Evolutionary conservation across 2,888 invertebrate genomes (phyloP), one percentile per base, ranked within the genome.

Genomic region (Arge pagana): DNA sequence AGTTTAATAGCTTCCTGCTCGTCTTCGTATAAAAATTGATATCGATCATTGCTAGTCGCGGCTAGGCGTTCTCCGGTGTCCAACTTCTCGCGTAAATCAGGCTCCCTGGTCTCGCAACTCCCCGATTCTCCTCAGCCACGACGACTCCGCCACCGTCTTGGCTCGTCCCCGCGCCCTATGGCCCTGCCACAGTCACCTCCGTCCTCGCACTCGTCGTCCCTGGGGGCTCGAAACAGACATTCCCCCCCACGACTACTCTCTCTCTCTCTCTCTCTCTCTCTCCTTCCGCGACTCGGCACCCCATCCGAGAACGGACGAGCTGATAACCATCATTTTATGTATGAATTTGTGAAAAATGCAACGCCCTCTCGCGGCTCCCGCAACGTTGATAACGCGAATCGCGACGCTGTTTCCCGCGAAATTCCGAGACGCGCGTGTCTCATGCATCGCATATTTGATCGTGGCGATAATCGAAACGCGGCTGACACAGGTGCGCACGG

Each of bases 81-180:
- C 61, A 64, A 67, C 66, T 67, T 66, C 65, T 61, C 64, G 57
- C 61, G 64, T 68, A 65, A 68, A 67, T 68, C 66, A 67, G 43
- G 37, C 50, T 15, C 45, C 31, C 23, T 40, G 45, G 7, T 19
- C 49, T 43, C 48, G 41, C 54, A 19, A 40, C 35, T 37, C 33
- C 36, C 41, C 41, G 19, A 51, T 41, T 52, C 55, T 57, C 55
- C 53, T 55, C 11, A 28, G 37, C 19, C 54, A 50, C 49, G 50
- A 48, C 42, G 48, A 18, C 15, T 41, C 33, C 52, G 52, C 50
- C 42, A 53, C 50, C 50, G 48, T n/a, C n/a, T n/a, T n/a, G n/a
- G n/a, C n/a, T n/a, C n/a, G n/a, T n/a, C n/a, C n/a, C n/a, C n/a
- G n/a, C n/a, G n/a, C n/a, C n/a, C n/a, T n/a, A n/a, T n/a, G n/a